Conservation (phyloP, 64 coral and sea anemone genomes). For the Porites australiensis region DNA sequence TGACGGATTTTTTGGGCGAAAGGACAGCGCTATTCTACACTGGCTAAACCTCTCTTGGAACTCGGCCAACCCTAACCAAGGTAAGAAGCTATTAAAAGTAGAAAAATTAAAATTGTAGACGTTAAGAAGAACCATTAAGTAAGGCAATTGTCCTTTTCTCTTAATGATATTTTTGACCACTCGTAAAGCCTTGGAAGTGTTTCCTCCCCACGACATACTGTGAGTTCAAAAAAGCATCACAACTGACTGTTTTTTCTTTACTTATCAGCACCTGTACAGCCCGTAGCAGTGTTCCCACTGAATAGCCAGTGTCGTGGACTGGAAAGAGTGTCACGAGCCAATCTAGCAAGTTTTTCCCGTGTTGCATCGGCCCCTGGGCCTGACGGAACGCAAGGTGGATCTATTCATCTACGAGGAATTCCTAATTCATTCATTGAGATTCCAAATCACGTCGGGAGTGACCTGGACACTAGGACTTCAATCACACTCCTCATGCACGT, state of each 20-base stretch:
- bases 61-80: neutral
- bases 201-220: neutral
- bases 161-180: too few species aligned
- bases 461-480: constrained; percentile 63
- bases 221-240: neutral
- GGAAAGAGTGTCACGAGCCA: constrained; percentile 53
- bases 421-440: constrained; percentile 64
- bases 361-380: constrained; percentile 21
- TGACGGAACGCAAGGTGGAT: neutral
- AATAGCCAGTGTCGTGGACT: neutral
- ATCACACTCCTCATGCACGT: constrained; percentile 74
- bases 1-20: neutral
- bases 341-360: constrained; percentile 33
- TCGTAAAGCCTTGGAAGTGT: too few species aligned
- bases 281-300: constrained; percentile 77
- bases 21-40: neutral
- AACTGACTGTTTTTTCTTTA: neutral
- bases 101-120: too few species aligned
- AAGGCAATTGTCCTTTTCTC: too few species aligned
- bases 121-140: too few species aligned
- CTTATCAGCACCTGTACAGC: constrained; percentile 4
- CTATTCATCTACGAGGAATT: constrained; percentile 52
- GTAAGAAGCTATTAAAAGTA: neutral
- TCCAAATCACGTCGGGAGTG: constrained; percentile 31
- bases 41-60: constrained; percentile 24